Percentiles rank a stretch among this genome's conserved stretches.
Conservation (phyloP, 2,113 vertebrate genomes). For the Bostrychus sinensis region DNA sequence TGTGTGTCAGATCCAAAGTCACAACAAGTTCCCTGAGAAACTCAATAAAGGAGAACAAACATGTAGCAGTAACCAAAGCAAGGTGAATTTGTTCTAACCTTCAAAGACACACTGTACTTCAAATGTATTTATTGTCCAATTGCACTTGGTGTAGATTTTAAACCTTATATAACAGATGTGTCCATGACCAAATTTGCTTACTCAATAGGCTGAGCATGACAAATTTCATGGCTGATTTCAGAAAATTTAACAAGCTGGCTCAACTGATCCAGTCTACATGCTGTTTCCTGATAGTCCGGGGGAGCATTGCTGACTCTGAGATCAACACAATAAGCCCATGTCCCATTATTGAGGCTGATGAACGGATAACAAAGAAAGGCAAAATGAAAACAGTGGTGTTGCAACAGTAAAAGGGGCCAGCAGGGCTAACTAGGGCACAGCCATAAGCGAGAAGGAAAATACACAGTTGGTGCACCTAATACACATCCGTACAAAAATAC, state of each 20-base stretch:
- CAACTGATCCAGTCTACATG: conserved; percentile 6
- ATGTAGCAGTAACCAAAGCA: conserved; percentile 4
- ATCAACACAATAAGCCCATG: conserved; percentile 9
- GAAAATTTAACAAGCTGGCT: conserved; percentile 38
- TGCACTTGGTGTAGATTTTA: conserved; percentile 13
- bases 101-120: conserved; percentile 22
- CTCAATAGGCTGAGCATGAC: conserved; percentile 15
- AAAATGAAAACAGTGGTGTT: conserved; percentile 29
- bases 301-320: conserved; percentile 4
- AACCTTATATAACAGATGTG: conserved; percentile 14
- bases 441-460: conserved; percentile 9
- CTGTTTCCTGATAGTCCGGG: conserved; percentile 20
- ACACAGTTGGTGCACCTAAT: background rate
- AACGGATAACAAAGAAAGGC: conserved; percentile 35
- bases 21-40: conserved; percentile 8
- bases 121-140: conserved; percentile 20
- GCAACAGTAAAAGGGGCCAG: conserved; percentile 14
- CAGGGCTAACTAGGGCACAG: conserved; percentile 31
- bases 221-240: conserved; percentile 22
- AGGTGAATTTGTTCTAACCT: conserved; percentile 19
- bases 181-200: conserved; percentile 45
- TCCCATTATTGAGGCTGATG: conserved; percentile 28
- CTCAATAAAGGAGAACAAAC: conserved; percentile 7
- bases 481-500: conserved; percentile 6
- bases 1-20: conserved; percentile 7